Percentiles rank a stretch among this genome's conserved stretches.
phyloP scores from a whole-genome alignment of 2,797 vertebrate species.

The Poeciliopsis infans region DNA sequence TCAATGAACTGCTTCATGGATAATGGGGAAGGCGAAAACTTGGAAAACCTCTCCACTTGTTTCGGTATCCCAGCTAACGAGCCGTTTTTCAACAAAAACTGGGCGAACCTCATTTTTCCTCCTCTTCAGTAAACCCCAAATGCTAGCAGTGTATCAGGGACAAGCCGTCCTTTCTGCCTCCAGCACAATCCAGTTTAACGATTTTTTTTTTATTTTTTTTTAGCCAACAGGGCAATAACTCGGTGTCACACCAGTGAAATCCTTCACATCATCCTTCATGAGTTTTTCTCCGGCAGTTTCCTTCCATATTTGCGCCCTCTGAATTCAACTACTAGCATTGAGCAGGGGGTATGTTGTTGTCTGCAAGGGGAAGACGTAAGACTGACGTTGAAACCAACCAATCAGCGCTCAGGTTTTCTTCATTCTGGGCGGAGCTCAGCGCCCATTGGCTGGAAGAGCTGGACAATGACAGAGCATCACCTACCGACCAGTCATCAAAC shows the following conservation, averaged over 20 bases:
- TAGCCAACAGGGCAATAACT: constrained; percentile 6
- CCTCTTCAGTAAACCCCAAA: constrained; percentile 14
- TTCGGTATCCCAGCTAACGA: constrained; percentile 78
- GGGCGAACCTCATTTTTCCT: constrained; percentile 84
- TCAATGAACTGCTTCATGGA: constrained; percentile 98
- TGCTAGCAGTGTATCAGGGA: constrained; percentile 17
- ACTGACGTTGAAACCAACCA: constrained; percentile 41
- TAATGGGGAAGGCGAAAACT: constrained; percentile 93
- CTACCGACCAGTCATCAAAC: neutral
- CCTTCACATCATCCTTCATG: neutral
- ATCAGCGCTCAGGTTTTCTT: constrained; percentile 25
- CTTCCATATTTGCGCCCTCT: constrained; percentile 35
- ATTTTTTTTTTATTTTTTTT: neutral
- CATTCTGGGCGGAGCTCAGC: constrained; percentile 13
- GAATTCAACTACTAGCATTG: neutral
- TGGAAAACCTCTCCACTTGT: constrained; percentile 91
- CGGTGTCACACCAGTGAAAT: neutral
- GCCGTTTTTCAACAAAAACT: constrained; percentile 79
- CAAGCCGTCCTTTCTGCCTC: constrained; percentile 33
- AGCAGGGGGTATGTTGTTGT: neutral
- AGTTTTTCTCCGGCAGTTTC: neutral
- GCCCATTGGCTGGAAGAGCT: neutral
- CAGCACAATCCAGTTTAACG: constrained; percentile 41
- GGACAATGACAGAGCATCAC: neutral
- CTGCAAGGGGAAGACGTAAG: constrained; percentile 2